Conservation (phyloP, 2,797 vertebrate genomes). For the Pseudochirops corinnae region DNA sequence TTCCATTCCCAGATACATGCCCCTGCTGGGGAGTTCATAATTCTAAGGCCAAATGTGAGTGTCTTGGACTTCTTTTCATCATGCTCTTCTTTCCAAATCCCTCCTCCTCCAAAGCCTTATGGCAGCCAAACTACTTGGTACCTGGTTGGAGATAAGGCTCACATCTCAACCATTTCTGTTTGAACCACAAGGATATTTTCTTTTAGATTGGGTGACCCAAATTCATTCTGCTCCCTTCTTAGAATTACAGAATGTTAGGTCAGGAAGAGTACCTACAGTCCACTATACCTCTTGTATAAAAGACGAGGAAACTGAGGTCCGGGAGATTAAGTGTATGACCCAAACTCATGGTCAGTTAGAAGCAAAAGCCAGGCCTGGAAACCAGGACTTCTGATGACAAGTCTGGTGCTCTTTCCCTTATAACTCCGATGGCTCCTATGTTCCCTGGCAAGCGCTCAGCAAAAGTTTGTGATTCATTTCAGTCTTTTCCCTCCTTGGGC, state of each 20-base stretch:
- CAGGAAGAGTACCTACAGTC: neutral
- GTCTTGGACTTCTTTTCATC: accelerated
- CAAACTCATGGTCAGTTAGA: neutral
- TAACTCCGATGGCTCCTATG: neutral
- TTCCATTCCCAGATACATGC: neutral
- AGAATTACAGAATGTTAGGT: neutral
- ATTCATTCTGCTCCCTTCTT: neutral
- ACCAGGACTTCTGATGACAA: neutral
- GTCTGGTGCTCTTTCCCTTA: neutral
- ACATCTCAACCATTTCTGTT: neutral
- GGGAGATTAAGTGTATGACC: neutral
- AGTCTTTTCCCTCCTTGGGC: neutral
- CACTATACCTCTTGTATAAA: neutral
- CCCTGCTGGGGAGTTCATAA: neutral
- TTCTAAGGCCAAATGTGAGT: neutral
- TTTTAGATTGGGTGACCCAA: neutral
- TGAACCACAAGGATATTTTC: neutral
- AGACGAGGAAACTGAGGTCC: neutral
- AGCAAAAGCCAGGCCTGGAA: neutral
- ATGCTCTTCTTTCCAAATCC: accelerated
- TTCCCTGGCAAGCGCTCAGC: accelerated
- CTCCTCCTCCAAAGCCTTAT: neutral
- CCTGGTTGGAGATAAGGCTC: accelerated
- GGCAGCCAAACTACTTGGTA: accelerated
- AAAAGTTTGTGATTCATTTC: accelerated